Percentiles rank a stretch among this genome's conserved stretches.
Conservation (phyloP, 2,113 vertebrate genomes). For the Monarcha castaneiventris region DNA sequence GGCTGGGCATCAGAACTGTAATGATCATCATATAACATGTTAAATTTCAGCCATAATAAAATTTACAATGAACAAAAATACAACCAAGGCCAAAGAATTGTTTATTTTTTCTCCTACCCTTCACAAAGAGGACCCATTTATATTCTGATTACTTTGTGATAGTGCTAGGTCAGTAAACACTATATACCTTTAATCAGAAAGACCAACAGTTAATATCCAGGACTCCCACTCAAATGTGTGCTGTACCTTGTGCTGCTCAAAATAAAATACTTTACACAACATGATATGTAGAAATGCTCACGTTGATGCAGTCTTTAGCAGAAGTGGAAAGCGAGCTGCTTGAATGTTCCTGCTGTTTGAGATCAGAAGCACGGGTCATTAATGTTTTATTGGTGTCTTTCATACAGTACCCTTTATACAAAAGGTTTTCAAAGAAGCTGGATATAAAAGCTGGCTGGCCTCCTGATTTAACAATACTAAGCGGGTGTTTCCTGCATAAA, state of each 20-base stretch:
- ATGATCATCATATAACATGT: background rate
- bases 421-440: constrained; percentile 50
- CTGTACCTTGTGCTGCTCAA: background rate
- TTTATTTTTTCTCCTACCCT: background rate
- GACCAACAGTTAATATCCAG: background rate
- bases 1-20: background rate
- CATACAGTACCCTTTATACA: constrained; percentile 29
- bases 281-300: background rate
- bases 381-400: constrained; percentile 55
- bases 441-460: constrained; percentile 45
- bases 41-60: background rate
- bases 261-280: background rate
- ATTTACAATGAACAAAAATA: background rate
- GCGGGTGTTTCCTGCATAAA: constrained; percentile 50
- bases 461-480: constrained; percentile 45
- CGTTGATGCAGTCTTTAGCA: background rate
- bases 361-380: background rate
- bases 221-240: background rate
- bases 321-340: background rate
- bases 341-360: constrained; percentile 5
- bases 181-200: background rate
- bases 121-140: background rate
- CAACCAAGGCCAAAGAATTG: background rate
- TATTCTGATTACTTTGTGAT: background rate
- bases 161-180: background rate